Conservation (phyloP, 2,888 invertebrate genomes). For the Elysia crispata region DNA sequence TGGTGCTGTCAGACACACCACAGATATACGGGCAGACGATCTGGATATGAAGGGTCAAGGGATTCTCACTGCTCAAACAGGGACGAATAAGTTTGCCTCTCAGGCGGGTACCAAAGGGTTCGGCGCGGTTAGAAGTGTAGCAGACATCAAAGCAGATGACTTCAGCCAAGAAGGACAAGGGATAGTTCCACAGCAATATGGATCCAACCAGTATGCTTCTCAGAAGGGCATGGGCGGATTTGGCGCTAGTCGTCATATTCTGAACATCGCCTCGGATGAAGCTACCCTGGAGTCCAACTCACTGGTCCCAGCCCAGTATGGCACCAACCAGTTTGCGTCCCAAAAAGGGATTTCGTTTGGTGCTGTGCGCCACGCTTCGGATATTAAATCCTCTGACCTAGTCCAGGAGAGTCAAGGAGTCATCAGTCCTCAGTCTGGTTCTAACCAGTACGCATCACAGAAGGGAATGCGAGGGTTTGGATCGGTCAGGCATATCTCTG, state of each 20-base stretch:
- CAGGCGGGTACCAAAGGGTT: slow-evolving; percentile 59
- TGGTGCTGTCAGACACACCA: slow-evolving; percentile 72
- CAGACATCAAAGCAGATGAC: no score
- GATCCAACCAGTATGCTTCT: no score
- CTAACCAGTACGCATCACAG: slow-evolving; percentile 73
- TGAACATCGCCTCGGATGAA: slow-evolving; percentile 74
- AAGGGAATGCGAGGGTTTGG: slow-evolving; percentile 72
- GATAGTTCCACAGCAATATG: no score
- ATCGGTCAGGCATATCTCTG: slow-evolving; percentile 72
- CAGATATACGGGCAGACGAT: slow-evolving; percentile 70
- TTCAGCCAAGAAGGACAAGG: no score
- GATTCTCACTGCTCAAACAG: slow-evolving; percentile 67
- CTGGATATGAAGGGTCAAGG: slow-evolving; percentile 56
- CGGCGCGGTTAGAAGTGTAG: no score
- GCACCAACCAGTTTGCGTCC: no score
- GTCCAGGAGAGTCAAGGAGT: no score
- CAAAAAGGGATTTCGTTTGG: no score
- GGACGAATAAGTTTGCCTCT: slow-evolving; percentile 72
- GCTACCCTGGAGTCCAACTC: slow-evolving; percentile 65
- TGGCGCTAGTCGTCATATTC: slow-evolving; percentile 72
- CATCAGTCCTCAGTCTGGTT: slow-evolving; percentile 63
- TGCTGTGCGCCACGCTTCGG: no score
- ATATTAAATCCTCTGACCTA: no score
- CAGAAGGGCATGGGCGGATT: slow-evolving; percentile 50
- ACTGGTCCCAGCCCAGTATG: slow-evolving; percentile 56